Evolutionary conservation across 2,797 vertebrate species (phyloP), one percentile per base, ranked within the genome.

Genomic region (Eremophila alpestris): DNA sequence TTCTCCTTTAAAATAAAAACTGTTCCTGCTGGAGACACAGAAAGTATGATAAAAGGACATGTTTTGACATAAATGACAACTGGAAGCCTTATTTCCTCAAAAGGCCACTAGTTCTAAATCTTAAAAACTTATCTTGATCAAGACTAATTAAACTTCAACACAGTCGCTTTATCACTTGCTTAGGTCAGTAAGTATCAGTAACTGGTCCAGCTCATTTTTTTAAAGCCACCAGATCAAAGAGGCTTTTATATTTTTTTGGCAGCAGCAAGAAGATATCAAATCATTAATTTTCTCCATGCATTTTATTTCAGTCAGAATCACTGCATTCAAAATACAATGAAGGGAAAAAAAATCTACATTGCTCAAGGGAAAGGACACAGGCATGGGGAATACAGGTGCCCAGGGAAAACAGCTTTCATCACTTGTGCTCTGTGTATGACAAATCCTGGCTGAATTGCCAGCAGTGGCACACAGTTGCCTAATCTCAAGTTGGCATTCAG

Each of bases 61-160:
- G 68, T 85, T 91, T 76, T 65, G 81, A 73, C 74, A 91, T 83
- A 95, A 96, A 92, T 92, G 89, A 96, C 92, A 93, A 67, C 85
- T 24, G 19, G 59, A 88, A 92, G 56, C 41, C 78, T 94, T 94
- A 90, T 54, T 93, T 94, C 88, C 96, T 95, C 95, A 96, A 95
- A 93, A 89, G 80, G 59, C 63, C 43, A 90, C 89, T 84, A 87
- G 70, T 84, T 81, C 68, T 92, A 89, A 95, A 94, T 94, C 93
- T 94, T 70, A 90, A 86, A 89, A 96, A 86, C 27, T 1, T 95
- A 94, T 94, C 82, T 95, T 90, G 86, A 97, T 96, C 94, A 94
- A 96, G 85, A 93, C 93, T 97, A 97, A 97, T 97, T 96, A 96
- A 93, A 88, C 78, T 95, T 91, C 1, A 18, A 93, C 93, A 94